Base-by-base conservation (phyloP, 2,888 invertebrate genomes). In the Amiota communis region DNA sequence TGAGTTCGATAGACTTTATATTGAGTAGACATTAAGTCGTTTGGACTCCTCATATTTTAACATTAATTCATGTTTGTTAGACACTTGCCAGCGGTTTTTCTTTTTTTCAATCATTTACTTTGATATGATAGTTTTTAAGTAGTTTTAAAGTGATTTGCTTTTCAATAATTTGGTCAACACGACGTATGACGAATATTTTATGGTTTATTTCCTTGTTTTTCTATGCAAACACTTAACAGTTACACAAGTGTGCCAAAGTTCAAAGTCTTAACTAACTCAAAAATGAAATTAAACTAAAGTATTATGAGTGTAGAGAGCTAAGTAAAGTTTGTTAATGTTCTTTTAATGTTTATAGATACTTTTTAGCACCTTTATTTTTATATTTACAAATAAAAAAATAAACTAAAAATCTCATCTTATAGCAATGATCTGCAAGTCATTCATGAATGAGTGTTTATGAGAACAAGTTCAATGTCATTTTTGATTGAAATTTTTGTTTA, bases 41-140 rank as follows among this genome's bases (percentile, higher is more conserved):
- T 1, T 23, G 3, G 23, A 23, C 36, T 72, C 64, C 68, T 64
- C 46, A 72, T 15, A 11, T 20, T 9, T 59, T 59, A 47, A 53
- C 47, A n/a, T n/a, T 63, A 63, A 69, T 69, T 73, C 15, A 56
- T 23, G 64, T 47, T 64, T 49, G 23, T 68, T 68, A 23, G 51
- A 20, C 67, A 51, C 59, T 59, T 59, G 59, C 23, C 36, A 70
- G 53, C 9, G 61, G 71, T 59, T 69, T 71, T 59, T 59, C 46
- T 72, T 59, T 69, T 71, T 59, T 59, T 46, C 73, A 78, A 75
- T 77, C 75, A 76, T 80, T 79, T 80, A 75, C 74, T 78, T 74
- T 76, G 53, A 23, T 20, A 36, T 36, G 36, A 36, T 36, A 36
- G 46, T 23, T 63, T 63, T 63, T 73, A 65, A 65, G 65, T 23